A percentile compares a stretch with the other conserved stretches of the same genome.
phyloP scores from a whole-genome alignment of 2,797 vertebrate genomes.

The Pseudomugil tenellus region DNA sequence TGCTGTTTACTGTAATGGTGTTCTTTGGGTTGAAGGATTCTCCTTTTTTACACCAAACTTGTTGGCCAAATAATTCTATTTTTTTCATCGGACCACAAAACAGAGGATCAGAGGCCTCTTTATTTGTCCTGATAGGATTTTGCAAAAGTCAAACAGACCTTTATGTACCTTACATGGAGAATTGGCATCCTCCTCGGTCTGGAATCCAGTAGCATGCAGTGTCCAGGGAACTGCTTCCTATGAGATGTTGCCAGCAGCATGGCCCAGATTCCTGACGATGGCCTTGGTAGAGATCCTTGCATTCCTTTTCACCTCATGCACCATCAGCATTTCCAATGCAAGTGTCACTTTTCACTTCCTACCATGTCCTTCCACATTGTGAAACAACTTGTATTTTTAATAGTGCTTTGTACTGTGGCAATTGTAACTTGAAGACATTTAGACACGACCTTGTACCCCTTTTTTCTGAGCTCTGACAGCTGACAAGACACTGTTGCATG shows the following conservation, averaged over 20 bases:
- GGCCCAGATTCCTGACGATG: too few relatives aligned
- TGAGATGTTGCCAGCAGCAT: too few relatives aligned
- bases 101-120: too few relatives aligned
- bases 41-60: neutral
- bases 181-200: constrained; percentile 7
- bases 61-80: constrained; percentile 1
- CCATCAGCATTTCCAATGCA: neutral
- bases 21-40: constrained; percentile 1
- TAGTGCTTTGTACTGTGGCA: neutral
- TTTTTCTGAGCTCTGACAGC: constrained; percentile 3
- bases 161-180: neutral
- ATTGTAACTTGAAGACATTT: constrained; percentile 3
- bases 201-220: neutral
- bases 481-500: neutral
- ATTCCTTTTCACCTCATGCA: neutral
- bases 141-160: too few relatives aligned
- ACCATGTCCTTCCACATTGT: neutral
- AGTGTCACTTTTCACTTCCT: neutral
- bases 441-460: neutral
- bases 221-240: neutral
- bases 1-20: neutral
- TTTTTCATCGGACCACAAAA: constrained; percentile 10
- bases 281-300: neutral
- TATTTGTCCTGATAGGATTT: too few relatives aligned
- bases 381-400: constrained; percentile 1